phyloP scores from a whole-genome alignment of 2,113 vertebrate species.

The Hippocampus comes region DNA sequence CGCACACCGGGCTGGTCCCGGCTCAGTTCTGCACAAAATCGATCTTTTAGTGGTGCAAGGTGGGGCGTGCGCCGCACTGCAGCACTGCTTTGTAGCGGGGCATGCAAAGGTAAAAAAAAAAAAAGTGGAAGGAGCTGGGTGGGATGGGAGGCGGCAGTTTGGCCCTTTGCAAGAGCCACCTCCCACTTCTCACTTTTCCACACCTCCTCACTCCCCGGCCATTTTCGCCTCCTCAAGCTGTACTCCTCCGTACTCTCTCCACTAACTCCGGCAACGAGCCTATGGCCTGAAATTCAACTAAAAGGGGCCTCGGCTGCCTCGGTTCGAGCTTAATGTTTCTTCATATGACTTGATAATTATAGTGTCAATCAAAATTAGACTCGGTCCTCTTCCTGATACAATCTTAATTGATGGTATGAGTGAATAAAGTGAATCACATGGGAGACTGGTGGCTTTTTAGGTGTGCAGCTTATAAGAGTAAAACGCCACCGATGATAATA shows the following conservation, averaged over 20 bases:
- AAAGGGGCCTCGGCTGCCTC: conserved; percentile 66
- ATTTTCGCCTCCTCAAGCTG: conserved; percentile 22
- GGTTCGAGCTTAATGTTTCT: conserved; percentile 68
- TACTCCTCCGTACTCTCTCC: conserved; percentile 45
- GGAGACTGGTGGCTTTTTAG: conserved; percentile 41
- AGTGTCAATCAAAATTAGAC: neutral
- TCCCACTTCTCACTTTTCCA: conserved; percentile 31
- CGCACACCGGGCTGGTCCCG: neutral
- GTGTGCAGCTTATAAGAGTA: conserved; percentile 19
- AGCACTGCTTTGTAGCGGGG: conserved; percentile 26
- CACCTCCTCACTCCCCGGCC: conserved; percentile 14
- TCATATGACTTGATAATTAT: neutral
- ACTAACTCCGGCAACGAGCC: conserved; percentile 62
- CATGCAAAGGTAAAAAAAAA: conserved; percentile 4
- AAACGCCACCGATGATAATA: conserved; percentile 4
- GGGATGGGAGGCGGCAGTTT: conserved; percentile 35
- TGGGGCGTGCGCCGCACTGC: conserved; percentile 63
- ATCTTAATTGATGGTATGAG: conserved; percentile 1
- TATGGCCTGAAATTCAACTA: conserved; percentile 72
- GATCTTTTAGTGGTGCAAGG: conserved; percentile 21
- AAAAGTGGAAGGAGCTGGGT: conserved; percentile 1
- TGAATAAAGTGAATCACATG: conserved; percentile 16
- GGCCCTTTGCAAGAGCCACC: conserved; percentile 43
- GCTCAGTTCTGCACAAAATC: neutral
- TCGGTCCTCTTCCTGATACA: conserved; percentile 8